Evolutionary conservation across 1,140 invertebrate species (phyloP).

Genomic region (Drosophila sturtevanti): DNA sequence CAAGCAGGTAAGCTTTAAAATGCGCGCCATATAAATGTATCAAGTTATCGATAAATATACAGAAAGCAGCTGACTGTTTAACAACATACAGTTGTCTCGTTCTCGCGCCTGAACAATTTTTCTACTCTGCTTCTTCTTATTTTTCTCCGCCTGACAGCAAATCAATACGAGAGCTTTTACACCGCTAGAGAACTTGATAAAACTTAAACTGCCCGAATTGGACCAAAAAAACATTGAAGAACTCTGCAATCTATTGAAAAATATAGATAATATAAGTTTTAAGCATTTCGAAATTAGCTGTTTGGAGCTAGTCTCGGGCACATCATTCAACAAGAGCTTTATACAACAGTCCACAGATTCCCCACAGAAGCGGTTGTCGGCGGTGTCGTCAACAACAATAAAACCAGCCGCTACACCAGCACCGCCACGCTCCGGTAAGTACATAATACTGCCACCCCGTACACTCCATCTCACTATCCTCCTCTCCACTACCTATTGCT

Average conservation of each 20-base stretch:
- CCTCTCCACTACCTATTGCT: background rate
- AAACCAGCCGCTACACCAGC: constrained; percentile 28
- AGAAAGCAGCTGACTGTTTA: constrained; percentile 1
- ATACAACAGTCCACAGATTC: constrained; percentile 61
- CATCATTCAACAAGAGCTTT: constrained; percentile 76
- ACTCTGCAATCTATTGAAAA: constrained; percentile 69
- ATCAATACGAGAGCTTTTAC: constrained; percentile 81
- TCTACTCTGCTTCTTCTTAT: constrained; percentile 10
- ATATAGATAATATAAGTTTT: constrained; percentile 78
- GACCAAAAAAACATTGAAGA: constrained; percentile 61
- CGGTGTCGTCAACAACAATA: constrained; percentile 21
- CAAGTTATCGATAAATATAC: constrained; percentile 37
- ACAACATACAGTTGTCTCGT: constrained; percentile 47
- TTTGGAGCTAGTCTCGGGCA: constrained; percentile 72
- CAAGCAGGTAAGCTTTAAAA: constrained; percentile 59
- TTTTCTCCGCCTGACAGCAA: constrained; percentile 60
- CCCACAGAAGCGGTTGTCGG: constrained; percentile 45
- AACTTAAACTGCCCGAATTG: constrained; percentile 75
- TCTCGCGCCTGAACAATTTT: constrained; percentile 24
- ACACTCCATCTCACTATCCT: too few species aligned
- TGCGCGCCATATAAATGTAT: constrained; percentile 36
- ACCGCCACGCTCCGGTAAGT: constrained; percentile 56
- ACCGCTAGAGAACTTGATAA: constrained; percentile 71
- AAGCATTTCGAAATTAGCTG: constrained; percentile 75
- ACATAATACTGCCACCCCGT: background rate